Conservation (phyloP, 1,140 invertebrate genomes). For the Calephelis nemesis region DNA sequence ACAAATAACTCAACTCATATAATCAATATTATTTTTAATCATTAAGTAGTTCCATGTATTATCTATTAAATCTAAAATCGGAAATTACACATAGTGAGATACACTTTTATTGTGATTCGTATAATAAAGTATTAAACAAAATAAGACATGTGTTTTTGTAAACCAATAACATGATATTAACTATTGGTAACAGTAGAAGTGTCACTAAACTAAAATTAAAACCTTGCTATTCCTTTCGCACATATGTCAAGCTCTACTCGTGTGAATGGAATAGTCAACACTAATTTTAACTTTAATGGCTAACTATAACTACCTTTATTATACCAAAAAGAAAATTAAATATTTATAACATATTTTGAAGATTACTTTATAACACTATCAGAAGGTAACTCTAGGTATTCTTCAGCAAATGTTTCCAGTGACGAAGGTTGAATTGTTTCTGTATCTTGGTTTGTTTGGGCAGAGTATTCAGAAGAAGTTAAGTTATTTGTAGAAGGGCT, state of each 20-base stretch:
- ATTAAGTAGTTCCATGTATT: conserved; percentile 10
- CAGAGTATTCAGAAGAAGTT: conserved; percentile 11
- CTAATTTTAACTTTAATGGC: conserved; percentile 12
- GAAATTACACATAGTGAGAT: conserved; percentile 6
- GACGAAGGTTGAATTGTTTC: conserved; percentile 5
- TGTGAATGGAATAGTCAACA: conserved; percentile 11
- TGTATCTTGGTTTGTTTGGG: not conserved
- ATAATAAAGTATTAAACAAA: conserved; percentile 1
- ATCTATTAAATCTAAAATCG: conserved; percentile 8
- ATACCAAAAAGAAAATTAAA: conserved; percentile 16
- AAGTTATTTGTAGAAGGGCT: conserved; percentile 9
- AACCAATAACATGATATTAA: conserved; percentile 12
- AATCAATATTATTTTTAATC: conserved; percentile 9
- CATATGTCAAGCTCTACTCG: conserved; percentile 12
- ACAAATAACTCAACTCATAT: conserved; percentile 6
- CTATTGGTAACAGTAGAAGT: conserved; percentile 1
- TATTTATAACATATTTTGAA: conserved; percentile 15
- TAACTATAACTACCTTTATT: conserved; percentile 8
- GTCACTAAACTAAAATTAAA: conserved; percentile 13
- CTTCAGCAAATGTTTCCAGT: conserved; percentile 10
- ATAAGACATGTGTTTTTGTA: conserved; percentile 6
- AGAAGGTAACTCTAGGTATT: conserved; percentile 8
- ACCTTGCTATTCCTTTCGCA: conserved; percentile 5
- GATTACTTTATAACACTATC: conserved; percentile 14
- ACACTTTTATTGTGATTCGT: conserved; percentile 3